phyloP scores from a whole-genome alignment of 2,888 invertebrate species.

The Amphipyra berbera region DNA sequence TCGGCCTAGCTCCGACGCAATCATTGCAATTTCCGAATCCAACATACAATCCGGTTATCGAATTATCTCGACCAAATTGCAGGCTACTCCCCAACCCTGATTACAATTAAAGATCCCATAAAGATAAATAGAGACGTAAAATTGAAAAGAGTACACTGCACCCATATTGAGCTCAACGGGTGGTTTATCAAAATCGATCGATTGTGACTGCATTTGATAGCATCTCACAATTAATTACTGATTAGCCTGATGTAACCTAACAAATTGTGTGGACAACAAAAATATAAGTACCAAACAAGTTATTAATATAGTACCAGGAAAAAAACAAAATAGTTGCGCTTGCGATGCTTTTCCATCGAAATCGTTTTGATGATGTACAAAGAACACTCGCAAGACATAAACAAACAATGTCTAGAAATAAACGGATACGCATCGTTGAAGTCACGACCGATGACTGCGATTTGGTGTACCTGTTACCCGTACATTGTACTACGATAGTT shows the following conservation, averaged over 20 bases:
- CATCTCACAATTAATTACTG: slow-evolving; percentile 22
- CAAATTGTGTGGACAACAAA: slow-evolving; percentile 5
- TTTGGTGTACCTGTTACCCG: slow-evolving; percentile 38
- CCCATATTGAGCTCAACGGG: slow-evolving; percentile 25
- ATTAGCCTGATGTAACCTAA: slow-evolving; percentile 5
- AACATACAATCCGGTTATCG: slow-evolving; percentile 65
- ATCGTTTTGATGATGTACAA: slow-evolving; percentile 67
- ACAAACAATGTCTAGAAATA: slow-evolving; percentile 67
- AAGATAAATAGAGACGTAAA: slow-evolving; percentile 45
- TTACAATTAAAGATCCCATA: slow-evolving; percentile 45
- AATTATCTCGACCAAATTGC: slow-evolving; percentile 56
- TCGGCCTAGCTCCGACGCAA: slow-evolving; percentile 71
- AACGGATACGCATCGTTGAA: slow-evolving; percentile 63
- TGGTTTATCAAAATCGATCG: slow-evolving; percentile 29
- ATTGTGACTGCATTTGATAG: slow-evolving; percentile 17
- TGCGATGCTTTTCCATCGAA: slow-evolving; percentile 47
- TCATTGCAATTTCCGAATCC: slow-evolving; percentile 85
- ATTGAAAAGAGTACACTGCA: slow-evolving; percentile 31
- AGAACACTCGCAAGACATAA: slow-evolving; percentile 69
- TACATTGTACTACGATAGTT: slow-evolving; percentile 19
- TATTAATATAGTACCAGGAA: slow-evolving; percentile 22
- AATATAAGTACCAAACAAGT: slow-evolving; percentile 5
- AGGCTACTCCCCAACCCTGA: slow-evolving; percentile 46
- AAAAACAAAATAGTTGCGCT: slow-evolving; percentile 15
- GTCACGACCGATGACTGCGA: slow-evolving; percentile 36